Base-by-base conservation (phyloP, 1,140 invertebrate species). In the Bombus difficillimus region DNA sequence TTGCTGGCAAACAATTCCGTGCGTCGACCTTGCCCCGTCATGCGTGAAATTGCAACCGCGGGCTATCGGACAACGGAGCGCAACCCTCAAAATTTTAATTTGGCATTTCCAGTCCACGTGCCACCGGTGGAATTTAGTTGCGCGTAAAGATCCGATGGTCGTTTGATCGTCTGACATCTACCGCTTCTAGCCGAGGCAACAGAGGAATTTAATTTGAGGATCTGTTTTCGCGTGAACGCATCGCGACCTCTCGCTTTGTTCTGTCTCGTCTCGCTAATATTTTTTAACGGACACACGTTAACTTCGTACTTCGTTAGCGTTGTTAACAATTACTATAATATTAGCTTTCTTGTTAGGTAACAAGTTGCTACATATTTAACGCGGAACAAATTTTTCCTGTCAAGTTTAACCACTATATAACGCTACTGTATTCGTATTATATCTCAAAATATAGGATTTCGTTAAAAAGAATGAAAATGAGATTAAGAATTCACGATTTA, bases 11-110 rank as follows among this genome's bases (percentile, higher is more conserved):
- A 62, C 59, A 62, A 62, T 62, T 62, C 37, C 59, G 73, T 80
- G 62, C 62, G 66, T 79, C 83, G 68, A 68, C 74, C 39, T 77
- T 69, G 78, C 37, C 25, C 39, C 53, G 53, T 73, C 77, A 87
- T 84, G 85, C 89, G 88, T 90, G 88, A 90, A 90, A 90, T 90
- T 90, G 85, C 89, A 68, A 79, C 77, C 62, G 68, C 88, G 73
- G 73, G 76, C 80, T 86, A 89, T 86, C 87, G 87, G 78, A 66
- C 66, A 68, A 77, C 74, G 53, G 34, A 28, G 73, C n/a, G 72
- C 53, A 82, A 78, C 64, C 78, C 62, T 22, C 66, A 62, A 88
- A 89, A 89, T 89, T 89, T 89, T 89, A 88, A 89, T 89, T 89
- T 89, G 59, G 68, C 73, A 74, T 86, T 88, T 86, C 87, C 83